phyloP scores from a whole-genome alignment of 2,797 vertebrate genomes.

The Protonibea diacanthus region DNA sequence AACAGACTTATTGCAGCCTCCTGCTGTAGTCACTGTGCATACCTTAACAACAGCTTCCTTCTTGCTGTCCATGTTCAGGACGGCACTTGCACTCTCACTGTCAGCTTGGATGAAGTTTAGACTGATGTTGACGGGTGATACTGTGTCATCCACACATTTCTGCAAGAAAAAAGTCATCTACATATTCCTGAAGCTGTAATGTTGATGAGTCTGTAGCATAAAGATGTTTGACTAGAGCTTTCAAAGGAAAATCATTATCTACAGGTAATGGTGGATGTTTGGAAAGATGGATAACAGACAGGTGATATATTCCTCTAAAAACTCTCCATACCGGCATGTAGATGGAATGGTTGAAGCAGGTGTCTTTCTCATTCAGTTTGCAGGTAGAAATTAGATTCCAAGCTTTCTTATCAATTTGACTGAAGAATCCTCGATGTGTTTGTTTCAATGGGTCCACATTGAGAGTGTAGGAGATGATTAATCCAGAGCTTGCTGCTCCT shows the following conservation, averaged over 20 bases:
- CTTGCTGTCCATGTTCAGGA: slow-evolving; percentile 55
- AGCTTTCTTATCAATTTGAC: slow-evolving; percentile 12
- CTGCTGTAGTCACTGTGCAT: not conserved
- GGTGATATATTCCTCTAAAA: too few relatives aligned
- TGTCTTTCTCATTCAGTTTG: slow-evolving; percentile 10
- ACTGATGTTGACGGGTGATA: slow-evolving; percentile 73
- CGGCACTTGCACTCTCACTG: not conserved
- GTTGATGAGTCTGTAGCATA: too few relatives aligned
- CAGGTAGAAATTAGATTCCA: slow-evolving; percentile 15
- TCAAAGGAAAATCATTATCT: too few relatives aligned
- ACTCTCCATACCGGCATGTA: slow-evolving; percentile 79
- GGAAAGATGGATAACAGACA: too few relatives aligned
- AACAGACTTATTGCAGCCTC: not conserved
- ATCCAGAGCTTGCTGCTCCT: slow-evolving; percentile 37
- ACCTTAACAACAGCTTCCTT: slow-evolving; percentile 48
- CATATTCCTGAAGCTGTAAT: not conserved
- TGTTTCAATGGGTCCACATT: slow-evolving; percentile 79
- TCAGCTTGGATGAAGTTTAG: slow-evolving; percentile 75
- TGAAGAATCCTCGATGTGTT: slow-evolving; percentile 78
- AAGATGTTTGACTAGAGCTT: too few relatives aligned
- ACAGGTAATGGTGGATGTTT: too few relatives aligned
- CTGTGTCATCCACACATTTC: slow-evolving; percentile 76
- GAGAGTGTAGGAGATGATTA: slow-evolving; percentile 81
- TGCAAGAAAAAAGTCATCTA: slow-evolving; percentile 42
- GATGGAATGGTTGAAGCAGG: slow-evolving; percentile 73